phyloP scores from a whole-genome alignment of 37 sponge, comb jelly and placozoan genomes.

The Chondrosia reniformis region DNA sequence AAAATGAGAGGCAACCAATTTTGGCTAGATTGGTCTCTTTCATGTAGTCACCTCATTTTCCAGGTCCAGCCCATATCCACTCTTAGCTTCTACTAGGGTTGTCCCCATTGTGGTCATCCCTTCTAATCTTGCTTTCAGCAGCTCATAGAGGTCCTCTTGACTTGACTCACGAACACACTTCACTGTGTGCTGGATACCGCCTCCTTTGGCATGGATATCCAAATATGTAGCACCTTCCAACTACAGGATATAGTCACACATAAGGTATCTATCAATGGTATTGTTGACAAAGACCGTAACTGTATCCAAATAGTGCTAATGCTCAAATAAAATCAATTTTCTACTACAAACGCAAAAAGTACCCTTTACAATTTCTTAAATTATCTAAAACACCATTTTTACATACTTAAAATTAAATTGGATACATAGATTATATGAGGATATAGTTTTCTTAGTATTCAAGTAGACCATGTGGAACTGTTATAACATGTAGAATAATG shows the following conservation, averaged over 20 bases:
- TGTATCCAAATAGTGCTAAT: no score
- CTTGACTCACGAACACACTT: slow-evolving; percentile 60
- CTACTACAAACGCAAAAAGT: no score
- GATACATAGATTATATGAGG: no score
- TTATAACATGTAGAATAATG: no score
- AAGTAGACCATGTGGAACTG: no score
- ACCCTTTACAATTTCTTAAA: no score
- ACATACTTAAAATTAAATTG: no score
- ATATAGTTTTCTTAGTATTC: no score
- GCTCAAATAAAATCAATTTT: no score
- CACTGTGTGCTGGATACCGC: slow-evolving; percentile 94
- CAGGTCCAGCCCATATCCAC: slow-evolving; percentile 94
- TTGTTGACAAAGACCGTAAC: neutral
- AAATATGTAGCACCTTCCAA: slow-evolving; percentile 94
- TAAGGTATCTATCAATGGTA: neutral
- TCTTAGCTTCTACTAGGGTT: slow-evolving; percentile 93
- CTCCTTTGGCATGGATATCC: slow-evolving; percentile 94
- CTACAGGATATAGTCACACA: slow-evolving; percentile 30
- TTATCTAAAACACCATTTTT: no score
- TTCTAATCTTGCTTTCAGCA: slow-evolving; percentile 43
- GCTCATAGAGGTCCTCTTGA: slow-evolving; percentile 58
- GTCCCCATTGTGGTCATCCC: slow-evolving; percentile 84
- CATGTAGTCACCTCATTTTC: slow-evolving; percentile 54
- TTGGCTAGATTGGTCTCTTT: neutral
- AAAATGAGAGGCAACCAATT: no score